Evolutionary conservation across 2,888 invertebrate species (phyloP).

Genomic region (Scelioninae gen. 2): DNA sequence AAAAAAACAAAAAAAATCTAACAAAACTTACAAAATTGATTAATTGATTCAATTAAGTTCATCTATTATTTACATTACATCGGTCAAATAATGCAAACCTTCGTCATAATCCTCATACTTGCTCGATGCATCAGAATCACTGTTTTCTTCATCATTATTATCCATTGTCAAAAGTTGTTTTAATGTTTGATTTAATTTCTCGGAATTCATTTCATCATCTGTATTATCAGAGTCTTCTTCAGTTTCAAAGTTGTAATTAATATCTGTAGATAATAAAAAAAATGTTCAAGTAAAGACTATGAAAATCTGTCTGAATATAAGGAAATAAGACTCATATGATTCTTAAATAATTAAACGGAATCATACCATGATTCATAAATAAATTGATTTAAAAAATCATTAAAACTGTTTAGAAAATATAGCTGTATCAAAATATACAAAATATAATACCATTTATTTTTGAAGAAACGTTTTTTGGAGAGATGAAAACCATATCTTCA

Average conservation of each 20-base stretch:
- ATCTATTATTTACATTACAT: too few species aligned
- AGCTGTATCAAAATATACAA: too few species aligned
- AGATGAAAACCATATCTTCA: slow-evolving; percentile 80
- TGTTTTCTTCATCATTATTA: slow-evolving; percentile 78
- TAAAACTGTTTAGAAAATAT: too few species aligned
- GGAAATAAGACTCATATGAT: too few species aligned
- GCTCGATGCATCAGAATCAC: slow-evolving; percentile 76
- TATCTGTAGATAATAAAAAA: slow-evolving; percentile 67
- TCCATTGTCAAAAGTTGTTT: slow-evolving; percentile 85
- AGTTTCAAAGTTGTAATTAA: slow-evolving; percentile 67
- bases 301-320: too few species aligned
- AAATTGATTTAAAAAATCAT: too few species aligned
- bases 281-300: too few species aligned
- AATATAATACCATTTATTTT: slow-evolving; percentile 64
- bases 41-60: too few species aligned
- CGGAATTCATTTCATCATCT: slow-evolving; percentile 81
- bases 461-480: slow-evolving; percentile 66
- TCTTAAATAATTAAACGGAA: too few species aligned
- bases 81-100: slow-evolving; percentile 60
- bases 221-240: slow-evolving; percentile 84
- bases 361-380: too few species aligned
- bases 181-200: slow-evolving; percentile 84
- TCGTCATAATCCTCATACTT: slow-evolving; percentile 73
- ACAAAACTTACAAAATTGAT: too few species aligned
- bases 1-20: too few species aligned